These are phyloP conservation scores for Paralinhomoeus sp. DNA, from an alignment of 2,888 invertebrate species.

Conservation along the genomic window DNA sequence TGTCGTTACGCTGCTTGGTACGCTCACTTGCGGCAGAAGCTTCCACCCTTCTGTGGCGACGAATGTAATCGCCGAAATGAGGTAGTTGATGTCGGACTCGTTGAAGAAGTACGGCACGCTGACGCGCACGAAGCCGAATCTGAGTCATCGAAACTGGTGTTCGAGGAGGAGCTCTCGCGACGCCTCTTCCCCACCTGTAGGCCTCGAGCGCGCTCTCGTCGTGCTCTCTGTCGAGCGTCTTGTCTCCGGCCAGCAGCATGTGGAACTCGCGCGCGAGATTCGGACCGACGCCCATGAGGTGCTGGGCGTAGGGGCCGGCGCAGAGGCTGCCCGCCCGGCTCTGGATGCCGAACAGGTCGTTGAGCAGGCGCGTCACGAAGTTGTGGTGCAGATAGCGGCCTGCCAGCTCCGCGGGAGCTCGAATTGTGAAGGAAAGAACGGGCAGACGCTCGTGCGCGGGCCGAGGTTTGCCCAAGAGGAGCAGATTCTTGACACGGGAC, in stretches of 20 bases:
- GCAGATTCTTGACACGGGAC: too few species aligned
- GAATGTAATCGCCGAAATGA: constrained; percentile 50
- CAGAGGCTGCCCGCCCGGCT: constrained; percentile 40
- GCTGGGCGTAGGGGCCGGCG: constrained; percentile 59
- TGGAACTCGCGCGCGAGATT: constrained; percentile 50
- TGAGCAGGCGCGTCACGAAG: constrained; percentile 58
- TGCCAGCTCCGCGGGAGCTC: constrained; percentile 41
- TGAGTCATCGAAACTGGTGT: too few species aligned
- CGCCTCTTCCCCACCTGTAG: too few species aligned
- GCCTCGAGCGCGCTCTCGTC: too few species aligned
- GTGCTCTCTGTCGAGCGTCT: constrained; percentile 35
- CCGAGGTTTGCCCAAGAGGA: background rate
- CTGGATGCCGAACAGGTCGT: constrained; percentile 75
- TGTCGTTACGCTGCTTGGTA: too few species aligned
- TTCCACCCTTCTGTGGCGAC: constrained; percentile 69
- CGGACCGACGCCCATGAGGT: constrained; percentile 56
- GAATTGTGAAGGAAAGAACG: constrained; percentile 61
- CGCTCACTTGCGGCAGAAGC: constrained; percentile 41
- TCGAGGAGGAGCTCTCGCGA: too few species aligned
- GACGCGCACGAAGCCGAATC: constrained; percentile 63
- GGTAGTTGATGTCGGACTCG: constrained; percentile 40
- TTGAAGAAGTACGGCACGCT: constrained; percentile 63
- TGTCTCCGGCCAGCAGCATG: constrained; percentile 40
- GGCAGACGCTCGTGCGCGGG: constrained; percentile 37
- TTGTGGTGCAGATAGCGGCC: constrained; percentile 66